Base-by-base conservation (phyloP, 2,113 vertebrate genomes). In the Gadus macrocephalus region DNA sequence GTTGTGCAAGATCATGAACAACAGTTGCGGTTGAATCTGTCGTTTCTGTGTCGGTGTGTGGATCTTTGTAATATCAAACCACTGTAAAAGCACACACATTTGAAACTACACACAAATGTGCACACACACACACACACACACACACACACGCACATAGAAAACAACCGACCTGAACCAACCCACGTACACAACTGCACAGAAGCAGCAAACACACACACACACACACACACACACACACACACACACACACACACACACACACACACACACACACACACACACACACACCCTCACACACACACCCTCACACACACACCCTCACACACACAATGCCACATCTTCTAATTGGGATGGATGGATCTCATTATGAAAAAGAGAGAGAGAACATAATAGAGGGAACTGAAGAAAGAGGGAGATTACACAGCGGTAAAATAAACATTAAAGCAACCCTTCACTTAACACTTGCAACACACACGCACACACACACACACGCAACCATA, bases 281-380 rank as follows among this genome's bases (percentile, higher is more conserved):
- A 66, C 27, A 19, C 58, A 42, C 56, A 15, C 58, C 42, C 58
- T 9, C 68, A 38, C 58, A 22, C 67, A 38, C 25, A 58, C 62
- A 27, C 63, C 71, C 71, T 69, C 73, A n/a, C 59, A 28, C 55
- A 80, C 75, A 78, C 20, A 73, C n/a, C n/a, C 71, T 69, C 73
- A n/a, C 59, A 28, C 55, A 80, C 75, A 78, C 20, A 73, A 62
- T 60, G 71, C 53, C 66, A 88, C 87, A 84, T 83, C 83, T 86
- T 76, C 70, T 85, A 87, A 89, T 85, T 85, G 85, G 87, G 81
- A 88, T 87, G 77, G 84, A 87, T 90, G 85, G 81, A 81, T 82
- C 82, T 85, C 76, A 86, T 91, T 88, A 91, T 79, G 76, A 59
- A 78, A 70, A 61, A 76, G 75, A 81, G 77, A 80, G 84, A 22